Evolutionary conservation across 1,140 invertebrate species (phyloP), one percentile per base, ranked within the genome.

Genomic region (Camponotus floridanus): DNA sequence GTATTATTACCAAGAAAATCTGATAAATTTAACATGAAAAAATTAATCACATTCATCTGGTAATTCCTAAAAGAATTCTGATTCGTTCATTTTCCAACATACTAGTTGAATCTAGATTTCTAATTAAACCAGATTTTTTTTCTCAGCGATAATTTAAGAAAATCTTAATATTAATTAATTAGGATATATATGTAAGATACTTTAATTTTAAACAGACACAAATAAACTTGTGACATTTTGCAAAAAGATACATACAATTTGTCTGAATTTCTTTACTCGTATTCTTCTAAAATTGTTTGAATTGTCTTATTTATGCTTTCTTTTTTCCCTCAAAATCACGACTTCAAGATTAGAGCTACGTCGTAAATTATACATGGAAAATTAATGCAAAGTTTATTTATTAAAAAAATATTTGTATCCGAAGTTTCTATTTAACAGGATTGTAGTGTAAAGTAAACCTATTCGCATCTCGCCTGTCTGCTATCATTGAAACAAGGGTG

Each of bases 401-500:
- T 31, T 26, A 7, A 39, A 13, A 42, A 57, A 33, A 71, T 26
- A 26, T 42, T n/a, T 51, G 15, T 15, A 18, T 1, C 18, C 0
- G 1, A 42, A 11, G 59, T 42, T 64, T 76, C 5, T 61, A 76
- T 61, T 76, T 15, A 65, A 36, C 42, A 45, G 13, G n/a, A 45
- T 26, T 64, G n/a, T 78, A 7, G 18, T 2, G 13, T 9, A 33
- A 36, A 33, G 1, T 9, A n/a, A 21, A n/a, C 8, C 26, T 65
- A 59, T 64, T 31, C 7, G 39, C 26, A 9, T 33, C 26, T 45
- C 33, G 45, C 4, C 21, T 26, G 42, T 13, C 42, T 67, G 21
- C 42, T 18, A 21, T 13, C 21, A 36, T 57, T 11, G 67, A 73
- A 81, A 81, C 39, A 26, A 62, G 26, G 31, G 42, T 42, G 68